These are phyloP conservation scores for Melinaea menophilus DNA, from an alignment of 2,888 invertebrate species.

Conservation along the genomic window DNA sequence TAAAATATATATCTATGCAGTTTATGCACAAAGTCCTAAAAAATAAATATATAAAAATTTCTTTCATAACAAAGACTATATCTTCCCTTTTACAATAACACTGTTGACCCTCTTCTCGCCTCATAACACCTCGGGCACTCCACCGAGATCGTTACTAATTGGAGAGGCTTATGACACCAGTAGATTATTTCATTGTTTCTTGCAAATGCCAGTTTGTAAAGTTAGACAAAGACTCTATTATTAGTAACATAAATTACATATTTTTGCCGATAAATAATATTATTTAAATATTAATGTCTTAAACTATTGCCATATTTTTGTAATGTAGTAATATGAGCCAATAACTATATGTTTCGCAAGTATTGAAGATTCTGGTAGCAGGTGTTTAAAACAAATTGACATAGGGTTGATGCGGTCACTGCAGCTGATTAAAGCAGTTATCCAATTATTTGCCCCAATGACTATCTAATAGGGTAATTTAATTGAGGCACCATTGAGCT, in stretches of 20 bases:
- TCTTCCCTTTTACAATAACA: constrained; percentile 4
- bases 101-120: constrained; percentile 5
- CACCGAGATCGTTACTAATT: constrained; percentile 7
- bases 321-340: too few species aligned
- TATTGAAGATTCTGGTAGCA: neutral
- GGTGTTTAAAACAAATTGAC: neutral
- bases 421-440: constrained; percentile 7
- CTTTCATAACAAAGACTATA: neutral
- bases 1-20: neutral
- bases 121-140: constrained; percentile 3
- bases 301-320: too few species aligned
- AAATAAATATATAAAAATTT: constrained; percentile 1
- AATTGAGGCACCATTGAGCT: constrained; percentile 19
- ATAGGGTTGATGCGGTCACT: neutral
- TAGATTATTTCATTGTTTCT: constrained; percentile 5
- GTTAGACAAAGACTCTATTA: neutral
- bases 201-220: neutral
- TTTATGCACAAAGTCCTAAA: neutral
- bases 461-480: constrained; percentile 19
- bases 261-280: too few species aligned
- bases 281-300: too few species aligned
- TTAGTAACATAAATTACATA: too few species aligned
- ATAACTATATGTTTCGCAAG: too few species aligned
- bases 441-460: constrained; percentile 18
- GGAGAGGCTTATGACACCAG: constrained; percentile 5